Conservation (phyloP, 2,113 vertebrate species). For the Noctilio leporinus region DNA sequence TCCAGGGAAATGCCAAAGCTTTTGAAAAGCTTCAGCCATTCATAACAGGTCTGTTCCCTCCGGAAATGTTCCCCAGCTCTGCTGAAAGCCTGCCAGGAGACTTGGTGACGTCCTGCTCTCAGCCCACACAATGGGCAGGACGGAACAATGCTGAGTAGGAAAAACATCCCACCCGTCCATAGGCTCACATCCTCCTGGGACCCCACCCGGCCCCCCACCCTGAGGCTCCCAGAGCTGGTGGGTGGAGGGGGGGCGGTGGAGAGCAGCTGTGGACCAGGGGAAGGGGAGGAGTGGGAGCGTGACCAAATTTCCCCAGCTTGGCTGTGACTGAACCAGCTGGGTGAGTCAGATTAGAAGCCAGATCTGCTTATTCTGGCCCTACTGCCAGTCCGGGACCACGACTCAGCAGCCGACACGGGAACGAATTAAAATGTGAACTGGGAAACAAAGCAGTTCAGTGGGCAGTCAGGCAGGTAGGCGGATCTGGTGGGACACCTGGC, state of each 20-base stretch:
- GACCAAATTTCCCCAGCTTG: background rate
- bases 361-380: conserved; percentile 47
- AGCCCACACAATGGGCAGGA: conserved; percentile 20
- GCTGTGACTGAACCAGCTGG: conserved; percentile 14
- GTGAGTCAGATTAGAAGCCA: conserved; percentile 36
- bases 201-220: background rate
- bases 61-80: conserved; percentile 25
- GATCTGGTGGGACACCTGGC: background rate
- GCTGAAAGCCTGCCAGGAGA: conserved; percentile 21
- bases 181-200: conserved; percentile 41
- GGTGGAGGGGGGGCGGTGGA: accelerated
- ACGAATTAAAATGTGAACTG: background rate
- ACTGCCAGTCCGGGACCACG: background rate
- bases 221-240: background rate
- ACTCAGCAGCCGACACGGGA: no score
- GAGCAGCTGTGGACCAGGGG: background rate
- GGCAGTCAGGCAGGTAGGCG: background rate
- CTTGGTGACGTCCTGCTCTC: background rate
- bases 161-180: conserved; percentile 33
- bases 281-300: background rate
- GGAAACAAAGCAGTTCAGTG: background rate
- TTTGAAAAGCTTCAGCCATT: background rate
- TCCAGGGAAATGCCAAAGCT: background rate
- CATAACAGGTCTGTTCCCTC: background rate
- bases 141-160: conserved; percentile 26